Evolutionary conservation across 2,113 vertebrate species (phyloP).

Genomic region (Ornithorhynchus anatinus): DNA sequence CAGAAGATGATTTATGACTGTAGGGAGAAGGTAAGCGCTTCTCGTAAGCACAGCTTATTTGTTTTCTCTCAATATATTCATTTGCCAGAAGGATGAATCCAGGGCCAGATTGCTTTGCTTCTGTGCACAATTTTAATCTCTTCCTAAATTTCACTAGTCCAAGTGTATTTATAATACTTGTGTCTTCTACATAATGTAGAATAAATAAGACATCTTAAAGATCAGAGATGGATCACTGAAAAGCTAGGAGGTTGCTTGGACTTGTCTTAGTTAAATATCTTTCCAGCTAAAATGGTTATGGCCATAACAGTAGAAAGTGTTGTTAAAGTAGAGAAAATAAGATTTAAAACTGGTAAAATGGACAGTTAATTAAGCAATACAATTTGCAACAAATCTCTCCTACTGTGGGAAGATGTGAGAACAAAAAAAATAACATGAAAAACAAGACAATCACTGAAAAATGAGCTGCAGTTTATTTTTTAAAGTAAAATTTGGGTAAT

Average conservation of each 20-base stretch:
- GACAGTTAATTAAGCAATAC: too few relatives aligned
- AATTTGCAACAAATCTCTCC: too few relatives aligned
- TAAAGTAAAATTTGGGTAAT: too few relatives aligned
- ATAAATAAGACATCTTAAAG: neutral
- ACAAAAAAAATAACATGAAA: too few relatives aligned
- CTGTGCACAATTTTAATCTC: neutral
- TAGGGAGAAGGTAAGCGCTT: conserved; percentile 76
- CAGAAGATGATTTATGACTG: conserved; percentile 69
- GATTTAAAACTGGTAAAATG: too few relatives aligned
- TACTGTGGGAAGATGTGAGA: too few relatives aligned
- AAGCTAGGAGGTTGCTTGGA: neutral
- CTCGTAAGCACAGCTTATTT: neutral
- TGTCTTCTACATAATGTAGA: neutral
- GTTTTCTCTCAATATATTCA: neutral
- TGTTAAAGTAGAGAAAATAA: too few relatives aligned
- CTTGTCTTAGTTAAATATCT: too few relatives aligned
- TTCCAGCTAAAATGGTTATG: too few relatives aligned
- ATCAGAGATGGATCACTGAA: neutral
- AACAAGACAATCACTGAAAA: too few relatives aligned
- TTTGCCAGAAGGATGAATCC: neutral
- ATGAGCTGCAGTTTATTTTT: too few relatives aligned
- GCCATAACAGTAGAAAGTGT: too few relatives aligned
- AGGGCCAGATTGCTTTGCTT: neutral
- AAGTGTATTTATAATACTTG: neutral
- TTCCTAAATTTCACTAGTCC: neutral